phyloP scores from a whole-genome alignment of 30 jellyfish, hydroid and myxozoan species.

The Hydractinia echinata region DNA sequence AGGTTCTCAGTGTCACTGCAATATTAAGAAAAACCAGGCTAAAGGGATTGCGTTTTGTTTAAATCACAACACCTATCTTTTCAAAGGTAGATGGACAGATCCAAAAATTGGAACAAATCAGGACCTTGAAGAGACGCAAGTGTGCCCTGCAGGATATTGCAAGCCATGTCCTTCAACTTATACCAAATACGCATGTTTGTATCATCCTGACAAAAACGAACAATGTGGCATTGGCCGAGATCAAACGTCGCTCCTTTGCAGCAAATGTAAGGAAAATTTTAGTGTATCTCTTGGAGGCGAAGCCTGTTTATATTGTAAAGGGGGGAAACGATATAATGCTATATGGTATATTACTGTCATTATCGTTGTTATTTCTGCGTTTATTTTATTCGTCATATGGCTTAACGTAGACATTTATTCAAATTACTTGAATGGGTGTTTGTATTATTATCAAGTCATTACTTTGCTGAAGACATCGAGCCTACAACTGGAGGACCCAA shows the following conservation, averaged over 20 bases:
- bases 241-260: conserved; percentile 52
- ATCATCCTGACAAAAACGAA: background rate
- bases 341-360: conserved; percentile 27
- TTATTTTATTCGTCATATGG: conserved; percentile 38
- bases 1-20: background rate
- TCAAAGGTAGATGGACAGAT: conserved; percentile 61
- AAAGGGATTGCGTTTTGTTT: conserved; percentile 16
- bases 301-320: conserved; percentile 36
- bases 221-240: conserved; percentile 56
- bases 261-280: conserved; percentile 38
- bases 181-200: conserved; percentile 20
- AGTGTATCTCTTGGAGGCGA: conserved; percentile 65
- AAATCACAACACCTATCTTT: conserved; percentile 32
- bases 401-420: conserved; percentile 62
- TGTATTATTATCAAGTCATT: conserved; percentile 62
- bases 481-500: conserved; percentile 29
- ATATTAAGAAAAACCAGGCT: conserved; percentile 6
- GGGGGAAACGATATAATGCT: conserved; percentile 12
- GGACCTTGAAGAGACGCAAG: conserved; percentile 7
- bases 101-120: conserved; percentile 14
- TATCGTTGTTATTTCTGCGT: conserved; percentile 8
- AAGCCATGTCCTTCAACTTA: background rate
- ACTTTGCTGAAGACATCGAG: conserved; percentile 43
- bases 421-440: conserved; percentile 57
- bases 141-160: conserved; percentile 28